Evolutionary conservation across 2,888 invertebrate species (phyloP).

Genomic region (Agrilus cyanescens): DNA sequence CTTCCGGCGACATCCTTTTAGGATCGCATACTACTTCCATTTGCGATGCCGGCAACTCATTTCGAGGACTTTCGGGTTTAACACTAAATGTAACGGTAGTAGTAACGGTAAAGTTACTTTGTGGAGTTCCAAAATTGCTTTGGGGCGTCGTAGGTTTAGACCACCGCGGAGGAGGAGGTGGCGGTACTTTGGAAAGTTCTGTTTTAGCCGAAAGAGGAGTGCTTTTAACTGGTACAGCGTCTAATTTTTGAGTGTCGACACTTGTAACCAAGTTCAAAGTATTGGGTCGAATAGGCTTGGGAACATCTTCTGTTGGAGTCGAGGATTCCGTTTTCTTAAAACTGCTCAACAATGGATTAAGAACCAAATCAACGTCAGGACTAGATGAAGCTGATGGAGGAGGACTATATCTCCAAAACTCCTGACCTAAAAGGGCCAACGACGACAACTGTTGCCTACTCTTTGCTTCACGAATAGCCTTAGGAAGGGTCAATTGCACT

Average conservation of each 20-base stretch:
- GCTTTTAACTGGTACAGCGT: constrained; percentile 16
- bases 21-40: constrained; percentile 37
- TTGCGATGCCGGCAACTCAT: constrained; percentile 18
- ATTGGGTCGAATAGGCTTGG: constrained; percentile 65
- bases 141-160: constrained; percentile 57
- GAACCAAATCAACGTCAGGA: constrained; percentile 53
- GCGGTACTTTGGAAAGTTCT: constrained; percentile 47
- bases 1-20: constrained; percentile 61
- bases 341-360: constrained; percentile 63
- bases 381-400: constrained; percentile 35
- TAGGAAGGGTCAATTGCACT: constrained; percentile 76
- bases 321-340: constrained; percentile 53
- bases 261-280: constrained; percentile 63
- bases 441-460: constrained; percentile 85
- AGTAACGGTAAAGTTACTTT: constrained; percentile 69
- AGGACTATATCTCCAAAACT: constrained; percentile 55
- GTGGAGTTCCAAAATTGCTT: constrained; percentile 49
- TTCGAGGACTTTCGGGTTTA: constrained; percentile 40
- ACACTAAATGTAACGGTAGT: constrained; percentile 80
- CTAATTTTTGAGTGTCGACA: constrained; percentile 23
- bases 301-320: constrained; percentile 35
- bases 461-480: constrained; percentile 74
- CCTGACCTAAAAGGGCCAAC: constrained; percentile 79
- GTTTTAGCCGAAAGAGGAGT: constrained; percentile 21
- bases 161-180: constrained; percentile 77